phyloP scores from a whole-genome alignment of 1,140 invertebrate genomes.

The Lamellibrachia luymesi region DNA sequence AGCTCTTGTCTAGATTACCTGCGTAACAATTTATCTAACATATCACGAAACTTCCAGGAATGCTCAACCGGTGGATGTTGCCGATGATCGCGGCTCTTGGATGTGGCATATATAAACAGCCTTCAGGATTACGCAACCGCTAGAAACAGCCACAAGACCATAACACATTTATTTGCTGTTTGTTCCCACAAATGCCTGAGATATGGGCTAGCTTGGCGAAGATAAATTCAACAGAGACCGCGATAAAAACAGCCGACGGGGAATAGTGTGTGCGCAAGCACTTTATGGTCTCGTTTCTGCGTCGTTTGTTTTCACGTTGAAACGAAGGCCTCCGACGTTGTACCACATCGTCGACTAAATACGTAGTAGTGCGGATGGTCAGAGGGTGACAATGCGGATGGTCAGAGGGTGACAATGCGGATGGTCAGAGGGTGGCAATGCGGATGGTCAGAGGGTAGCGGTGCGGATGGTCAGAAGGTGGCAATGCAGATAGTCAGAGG shows the following conservation, averaged over 20 bases:
- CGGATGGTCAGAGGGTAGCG: too few species aligned
- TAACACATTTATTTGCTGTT: neutral
- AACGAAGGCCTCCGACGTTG: neutral
- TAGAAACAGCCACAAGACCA: neutral
- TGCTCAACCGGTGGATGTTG: neutral
- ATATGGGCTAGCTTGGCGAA: neutral
- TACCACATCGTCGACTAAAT: neutral
- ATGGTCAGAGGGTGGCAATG: too few species aligned
- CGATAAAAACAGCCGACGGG: too few species aligned
- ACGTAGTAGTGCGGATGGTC: neutral
- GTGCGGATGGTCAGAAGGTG: too few species aligned
- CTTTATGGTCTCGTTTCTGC: neutral
- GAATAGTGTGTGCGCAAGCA: neutral
- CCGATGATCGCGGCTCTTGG: neutral
- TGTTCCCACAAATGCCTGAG: neutral
- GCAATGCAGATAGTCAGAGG: too few species aligned
- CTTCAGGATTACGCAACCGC: neutral
- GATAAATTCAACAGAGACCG: neutral
- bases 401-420: too few species aligned
- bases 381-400: neutral
- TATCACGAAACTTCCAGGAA: neutral
- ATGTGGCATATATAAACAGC: neutral
- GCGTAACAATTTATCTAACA: neutral
- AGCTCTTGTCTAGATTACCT: neutral
- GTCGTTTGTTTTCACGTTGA: neutral